Base-by-base conservation (phyloP, 2,113 vertebrate species). In the Loxodonta africana region DNA sequence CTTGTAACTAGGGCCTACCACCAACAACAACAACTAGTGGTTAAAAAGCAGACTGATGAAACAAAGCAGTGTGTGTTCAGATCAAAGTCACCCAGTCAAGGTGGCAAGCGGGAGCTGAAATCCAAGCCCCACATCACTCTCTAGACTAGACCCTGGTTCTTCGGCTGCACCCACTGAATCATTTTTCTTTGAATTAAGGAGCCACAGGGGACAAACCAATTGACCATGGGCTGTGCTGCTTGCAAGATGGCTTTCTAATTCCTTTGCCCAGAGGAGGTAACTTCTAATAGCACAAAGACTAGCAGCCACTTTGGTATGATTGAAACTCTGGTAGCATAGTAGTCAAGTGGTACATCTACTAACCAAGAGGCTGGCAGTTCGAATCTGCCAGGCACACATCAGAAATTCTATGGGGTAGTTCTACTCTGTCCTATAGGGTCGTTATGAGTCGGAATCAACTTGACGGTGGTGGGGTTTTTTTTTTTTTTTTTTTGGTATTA, bases 251-350 rank as follows among this genome's bases (percentile, higher is more conserved):
- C 9, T 18, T 74, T 48, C 28, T 78, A n/a, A 76, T 90, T 77
- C n/a, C 28, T 69, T 60, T 69, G 28, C 25, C 44, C 44, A 48
- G 46, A 86, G 85, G 25, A 8, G 26, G 44, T 6, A 71, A 21
- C 63, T 60, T 94, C 91, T 87, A 86, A 63, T 82, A 65, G n/a
- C 44, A 63, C 26, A 26, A 41, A 57, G 80, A 87, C n/a, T n/a
- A 65, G 44, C 53, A 63, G 44, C 28, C 83, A n/a, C 83, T 95
- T 65, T 7, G 11, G 53, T 53, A 28, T 46, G 33, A 82, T 44
- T 28, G 37, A 37, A 37, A 37, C 37, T 37, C 37, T 37, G 37
- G 37, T 37, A 37, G 37, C 37, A 37, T 37, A 37, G 37, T 37
- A 37, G 37, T 37, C 37, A 37, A 37, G 37, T 37, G 37, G 37